Percentiles rank a stretch among this genome's conserved stretches.
Evolutionary conservation across 2,797 vertebrate species (phyloP).

Genomic region (Scolopax bukidnonensis): DNA sequence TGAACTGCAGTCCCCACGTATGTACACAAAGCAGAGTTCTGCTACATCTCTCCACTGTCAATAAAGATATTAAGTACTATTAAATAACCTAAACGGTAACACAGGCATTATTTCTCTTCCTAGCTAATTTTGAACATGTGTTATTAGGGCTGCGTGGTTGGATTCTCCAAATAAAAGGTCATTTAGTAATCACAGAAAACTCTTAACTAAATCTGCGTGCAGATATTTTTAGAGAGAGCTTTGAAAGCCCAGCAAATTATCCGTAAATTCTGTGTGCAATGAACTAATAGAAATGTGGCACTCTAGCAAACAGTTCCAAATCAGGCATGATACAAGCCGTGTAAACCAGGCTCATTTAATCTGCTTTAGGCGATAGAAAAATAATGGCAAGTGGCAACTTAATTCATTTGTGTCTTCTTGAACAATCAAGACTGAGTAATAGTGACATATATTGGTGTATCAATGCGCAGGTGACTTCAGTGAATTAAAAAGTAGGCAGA

Average conservation of each 20-base stretch:
- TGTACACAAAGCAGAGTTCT: not conserved
- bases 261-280: not conserved
- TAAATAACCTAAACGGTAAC: not conserved
- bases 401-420: not conserved
- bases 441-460: not conserved
- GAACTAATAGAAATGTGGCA: slow-evolving; percentile 1
- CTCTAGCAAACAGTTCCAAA: not conserved
- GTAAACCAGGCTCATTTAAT: too few relatives aligned
- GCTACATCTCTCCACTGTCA: not conserved
- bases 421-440: not conserved
- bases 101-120: not conserved
- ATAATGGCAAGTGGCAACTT: slow-evolving; percentile 11
- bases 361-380: not conserved
- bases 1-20: not conserved
- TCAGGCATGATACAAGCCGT: not conserved
- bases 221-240: slow-evolving; percentile 6
- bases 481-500: not conserved
- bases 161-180: not conserved
- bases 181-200: not conserved
- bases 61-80: not conserved
- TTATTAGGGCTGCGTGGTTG: not conserved
- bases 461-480: not conserved
- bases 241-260: slow-evolving; percentile 18
- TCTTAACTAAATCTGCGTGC: not conserved
- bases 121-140: not conserved